Evolutionary conservation across 2,797 vertebrate species (phyloP), one percentile per base, ranked within the genome.

Genomic region (Siniperca undulata): DNA sequence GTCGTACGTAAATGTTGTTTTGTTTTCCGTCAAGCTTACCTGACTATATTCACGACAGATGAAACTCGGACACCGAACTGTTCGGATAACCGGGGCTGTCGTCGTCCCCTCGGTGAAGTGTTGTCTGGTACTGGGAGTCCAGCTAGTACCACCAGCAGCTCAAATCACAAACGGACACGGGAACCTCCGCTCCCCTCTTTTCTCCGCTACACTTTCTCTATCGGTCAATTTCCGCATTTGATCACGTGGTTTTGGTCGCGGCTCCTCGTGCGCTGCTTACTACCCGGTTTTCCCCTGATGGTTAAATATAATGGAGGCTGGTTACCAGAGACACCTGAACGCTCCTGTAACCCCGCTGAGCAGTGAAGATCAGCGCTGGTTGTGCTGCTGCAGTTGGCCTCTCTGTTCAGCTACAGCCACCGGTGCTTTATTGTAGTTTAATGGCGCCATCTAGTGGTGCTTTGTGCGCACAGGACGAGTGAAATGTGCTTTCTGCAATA

Each of bases 211-310:
- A 69, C 85, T 80, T 70, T 82, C 77, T 30, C 69, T 2, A 1
- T 9, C 1, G 53, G 66, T 38, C 69, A 7, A 88, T 24, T 93
- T 94, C 93, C 93, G 92, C 88, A 72, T 89, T 85, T 56, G 80
- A 44, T 91, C 93, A 94, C 92, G 91, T 92, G 93, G 64, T 60
- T 3, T 17, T 9, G 20, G 0, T 24, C 62, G 22, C n/a, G 17
- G 48, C 12, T 17, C 24, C 62, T 22, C 22, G 44, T 1, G 61
- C 2, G 14, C 20, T 1, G 61, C 3, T 46, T 55, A 52, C 19
- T 52, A 13, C 8, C 17, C 8, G 7, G 13, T 5, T 55, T 44
- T 34, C 3, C 8, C 16, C 19, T 1, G 11, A 24, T 34, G 65
- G 7, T 20, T 69, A 2, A 46, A 58, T 34, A 2, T 20, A 17